phyloP scores from a whole-genome alignment of 2,113 vertebrate species.

The Callipepla californica region DNA sequence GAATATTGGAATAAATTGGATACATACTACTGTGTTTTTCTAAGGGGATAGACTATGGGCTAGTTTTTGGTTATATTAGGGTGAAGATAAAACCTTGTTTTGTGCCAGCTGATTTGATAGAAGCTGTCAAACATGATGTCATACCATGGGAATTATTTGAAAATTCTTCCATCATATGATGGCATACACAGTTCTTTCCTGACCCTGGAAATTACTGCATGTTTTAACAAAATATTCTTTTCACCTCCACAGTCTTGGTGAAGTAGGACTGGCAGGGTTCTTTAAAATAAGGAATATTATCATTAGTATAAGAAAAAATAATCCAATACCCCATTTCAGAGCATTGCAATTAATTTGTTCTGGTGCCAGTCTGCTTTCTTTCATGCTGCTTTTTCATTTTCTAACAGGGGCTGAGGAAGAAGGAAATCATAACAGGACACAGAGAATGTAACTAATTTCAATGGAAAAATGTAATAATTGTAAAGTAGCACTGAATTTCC shows the following conservation, averaged over 20 bases:
- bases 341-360: slow-evolving; percentile 42
- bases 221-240: background rate
- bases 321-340: background rate
- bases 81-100: slow-evolving; percentile 3
- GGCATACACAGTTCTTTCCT: background rate
- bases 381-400: slow-evolving; percentile 54
- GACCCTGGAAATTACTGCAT: slow-evolving; percentile 14
- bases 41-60: background rate
- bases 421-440: slow-evolving; percentile 10
- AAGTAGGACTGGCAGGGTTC: slow-evolving; percentile 11
- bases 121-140: background rate
- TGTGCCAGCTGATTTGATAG: background rate
- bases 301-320: background rate
- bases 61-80: background rate
- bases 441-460: slow-evolving; percentile 35
- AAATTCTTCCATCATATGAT: slow-evolving; percentile 11
- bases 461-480: slow-evolving; percentile 1
- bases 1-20: background rate
- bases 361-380: slow-evolving; percentile 27
- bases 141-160: background rate
- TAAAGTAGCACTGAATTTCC: slow-evolving; percentile 30
- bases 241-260: background rate
- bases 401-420: slow-evolving; percentile 8
- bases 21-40: background rate
- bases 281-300: slow-evolving; percentile 13